These are phyloP conservation scores for Epizoanthus scotinus DNA, from an alignment of 92 coral and sea anemone species.

Conservation along the genomic window DNA sequence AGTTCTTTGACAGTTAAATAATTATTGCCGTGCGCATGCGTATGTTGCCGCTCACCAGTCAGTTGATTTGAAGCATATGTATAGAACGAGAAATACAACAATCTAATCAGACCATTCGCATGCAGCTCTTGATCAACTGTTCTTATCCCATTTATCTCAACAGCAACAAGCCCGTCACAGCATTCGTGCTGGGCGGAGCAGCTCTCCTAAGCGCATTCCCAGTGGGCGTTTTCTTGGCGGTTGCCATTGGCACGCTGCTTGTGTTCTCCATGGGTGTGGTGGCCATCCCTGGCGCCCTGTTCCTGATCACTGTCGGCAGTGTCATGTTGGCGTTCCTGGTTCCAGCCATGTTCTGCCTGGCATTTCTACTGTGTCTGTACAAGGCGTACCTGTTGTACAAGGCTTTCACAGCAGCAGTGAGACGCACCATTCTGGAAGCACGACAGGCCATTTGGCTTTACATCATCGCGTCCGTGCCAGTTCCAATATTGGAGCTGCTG, in stretches of 20 bases:
- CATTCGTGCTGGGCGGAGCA: conserved; percentile 21
- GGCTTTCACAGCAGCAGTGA: conserved; percentile 13
- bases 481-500: conserved; percentile 25
- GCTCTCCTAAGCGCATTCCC: conserved; percentile 34
- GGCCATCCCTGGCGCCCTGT: conserved; percentile 28
- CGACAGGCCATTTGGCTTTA: neutral
- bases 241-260: conserved; percentile 10
- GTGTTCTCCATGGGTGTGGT: conserved; percentile 17
- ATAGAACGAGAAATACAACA: no score
- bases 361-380: neutral
- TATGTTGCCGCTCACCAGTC: no score
- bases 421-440: conserved; percentile 1
- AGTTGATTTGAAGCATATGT: no score
- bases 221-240: neutral
- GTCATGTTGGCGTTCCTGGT: conserved; percentile 5
- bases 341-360: conserved; percentile 29
- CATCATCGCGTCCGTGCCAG: conserved; percentile 4
- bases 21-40: no score
- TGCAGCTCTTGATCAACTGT: no score
- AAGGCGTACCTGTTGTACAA: conserved; percentile 13
- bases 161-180: conserved; percentile 33
- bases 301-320: conserved; percentile 16
- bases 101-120: no score
- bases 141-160: neutral
- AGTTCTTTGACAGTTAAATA: no score